Conservation (phyloP, 2,888 invertebrate genomes). For the Drosophila niveifrons region DNA sequence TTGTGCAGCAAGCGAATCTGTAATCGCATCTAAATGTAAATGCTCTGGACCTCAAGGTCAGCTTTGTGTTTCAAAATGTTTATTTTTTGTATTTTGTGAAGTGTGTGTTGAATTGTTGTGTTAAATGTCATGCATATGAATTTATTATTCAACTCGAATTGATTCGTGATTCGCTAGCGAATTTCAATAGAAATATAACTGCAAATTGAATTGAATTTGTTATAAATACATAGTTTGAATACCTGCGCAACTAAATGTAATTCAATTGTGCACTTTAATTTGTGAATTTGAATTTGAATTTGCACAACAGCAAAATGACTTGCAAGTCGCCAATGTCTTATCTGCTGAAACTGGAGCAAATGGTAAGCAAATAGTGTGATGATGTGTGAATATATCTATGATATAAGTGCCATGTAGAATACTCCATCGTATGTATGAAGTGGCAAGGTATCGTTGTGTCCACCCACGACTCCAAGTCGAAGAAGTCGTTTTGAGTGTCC, state of each 20-base stretch:
- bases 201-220: constrained; percentile 27
- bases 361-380: constrained; percentile 67
- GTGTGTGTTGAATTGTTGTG: constrained; percentile 7
- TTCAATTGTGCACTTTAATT: constrained; percentile 12
- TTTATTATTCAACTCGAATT: constrained; percentile 24
- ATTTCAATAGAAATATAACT: constrained; percentile 28
- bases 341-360: constrained; percentile 82
- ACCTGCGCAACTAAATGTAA: constrained; percentile 6
- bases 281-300: background rate
- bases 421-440: constrained; percentile 3
- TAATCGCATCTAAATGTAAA: constrained; percentile 33
- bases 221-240: background rate
- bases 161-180: constrained; percentile 17
- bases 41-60: constrained; percentile 37
- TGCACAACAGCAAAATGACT: constrained; percentile 51
- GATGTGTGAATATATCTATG: background rate
- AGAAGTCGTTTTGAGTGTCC: constrained; percentile 11
- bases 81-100: background rate
- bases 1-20: constrained; percentile 14
- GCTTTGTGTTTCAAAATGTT: constrained; percentile 16
- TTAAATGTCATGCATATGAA: constrained; percentile 44
- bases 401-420: constrained; percentile 28
- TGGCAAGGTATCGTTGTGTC: background rate
- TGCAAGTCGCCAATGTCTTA: constrained; percentile 65
- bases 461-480: constrained; percentile 1